These are phyloP conservation scores for Clepsis dumicolana DNA, from an alignment of 2,888 invertebrate species.

Conservation along the genomic window DNA sequence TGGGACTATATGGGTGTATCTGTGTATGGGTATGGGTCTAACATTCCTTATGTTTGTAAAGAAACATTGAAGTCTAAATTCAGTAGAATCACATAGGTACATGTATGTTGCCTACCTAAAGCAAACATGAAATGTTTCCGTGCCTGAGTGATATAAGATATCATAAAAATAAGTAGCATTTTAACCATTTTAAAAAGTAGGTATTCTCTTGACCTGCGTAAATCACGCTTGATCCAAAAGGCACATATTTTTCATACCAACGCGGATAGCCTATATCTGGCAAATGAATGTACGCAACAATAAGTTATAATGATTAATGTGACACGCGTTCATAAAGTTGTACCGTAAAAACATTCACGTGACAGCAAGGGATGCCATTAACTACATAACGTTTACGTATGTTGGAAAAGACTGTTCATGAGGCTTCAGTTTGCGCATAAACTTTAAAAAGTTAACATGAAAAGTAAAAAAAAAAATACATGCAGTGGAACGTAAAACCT, in stretches of 20 bases:
- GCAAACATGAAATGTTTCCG: too few species aligned
- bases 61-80: too few species aligned
- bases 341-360: slow-evolving; percentile 44
- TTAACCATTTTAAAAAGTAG: not conserved
- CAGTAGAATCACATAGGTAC: too few species aligned
- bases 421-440: not conserved
- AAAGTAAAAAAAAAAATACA: too few species aligned
- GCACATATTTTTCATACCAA: slow-evolving; percentile 26
- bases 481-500: too few species aligned
- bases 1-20: too few species aligned
- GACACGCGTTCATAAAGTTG: slow-evolving; percentile 44
- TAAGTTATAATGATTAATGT: slow-evolving; percentile 71
- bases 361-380: slow-evolving; percentile 52
- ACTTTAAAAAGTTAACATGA: not conserved
- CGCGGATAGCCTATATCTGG: slow-evolving; percentile 32
- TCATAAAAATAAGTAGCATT: too few species aligned
- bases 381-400: slow-evolving; percentile 12
- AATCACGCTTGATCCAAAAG: slow-evolving; percentile 22
- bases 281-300: slow-evolving; percentile 57
- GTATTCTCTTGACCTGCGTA: slow-evolving; percentile 4
- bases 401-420: slow-evolving; percentile 4
- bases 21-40: too few species aligned
- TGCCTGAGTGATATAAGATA: too few species aligned
- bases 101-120: too few species aligned
- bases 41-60: too few species aligned